Evolutionary conservation across 2,113 vertebrate genomes (phyloP).

Genomic region (Peromyscus maniculatus): DNA sequence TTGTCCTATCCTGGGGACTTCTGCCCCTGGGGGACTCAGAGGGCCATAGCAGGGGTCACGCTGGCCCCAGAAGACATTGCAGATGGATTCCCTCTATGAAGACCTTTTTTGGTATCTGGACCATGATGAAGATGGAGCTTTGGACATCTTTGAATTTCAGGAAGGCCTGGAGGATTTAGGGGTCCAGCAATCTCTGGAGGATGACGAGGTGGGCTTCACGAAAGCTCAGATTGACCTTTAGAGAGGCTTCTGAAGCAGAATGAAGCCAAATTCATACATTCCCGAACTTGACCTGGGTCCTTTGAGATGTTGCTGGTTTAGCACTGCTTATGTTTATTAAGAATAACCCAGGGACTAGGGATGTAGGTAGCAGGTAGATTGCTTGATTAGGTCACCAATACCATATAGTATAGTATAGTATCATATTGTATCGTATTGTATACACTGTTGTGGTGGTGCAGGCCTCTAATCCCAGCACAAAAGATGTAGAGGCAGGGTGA

Average conservation of each 20-base stretch:
- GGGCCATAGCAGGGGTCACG: constrained; percentile 71
- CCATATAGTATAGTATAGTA: neutral
- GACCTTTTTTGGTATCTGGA: constrained; percentile 88
- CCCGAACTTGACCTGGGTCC: neutral
- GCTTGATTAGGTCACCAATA: neutral
- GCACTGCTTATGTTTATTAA: neutral
- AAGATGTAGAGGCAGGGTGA: neutral
- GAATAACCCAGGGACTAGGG: neutral
- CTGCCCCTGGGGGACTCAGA: neutral
- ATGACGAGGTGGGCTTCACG: constrained; percentile 85
- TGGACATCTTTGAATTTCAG: constrained; percentile 88
- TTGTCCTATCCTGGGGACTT: neutral
- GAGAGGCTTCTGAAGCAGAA: neutral
- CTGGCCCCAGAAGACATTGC: constrained; percentile 58
- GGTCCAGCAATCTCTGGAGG: constrained; percentile 81
- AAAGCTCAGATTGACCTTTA: neutral
- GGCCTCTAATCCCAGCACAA: neutral
- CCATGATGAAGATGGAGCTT: constrained; percentile 87
- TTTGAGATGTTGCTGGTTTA: neutral
- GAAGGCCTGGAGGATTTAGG: constrained; percentile 87
- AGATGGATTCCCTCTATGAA: constrained; percentile 79
- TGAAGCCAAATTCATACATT: neutral
- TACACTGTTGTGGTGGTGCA: neutral
- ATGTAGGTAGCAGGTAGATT: neutral
- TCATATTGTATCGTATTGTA: neutral